phyloP scores from a whole-genome alignment of 2,888 invertebrate species.

The Spodoptera littoralis region DNA sequence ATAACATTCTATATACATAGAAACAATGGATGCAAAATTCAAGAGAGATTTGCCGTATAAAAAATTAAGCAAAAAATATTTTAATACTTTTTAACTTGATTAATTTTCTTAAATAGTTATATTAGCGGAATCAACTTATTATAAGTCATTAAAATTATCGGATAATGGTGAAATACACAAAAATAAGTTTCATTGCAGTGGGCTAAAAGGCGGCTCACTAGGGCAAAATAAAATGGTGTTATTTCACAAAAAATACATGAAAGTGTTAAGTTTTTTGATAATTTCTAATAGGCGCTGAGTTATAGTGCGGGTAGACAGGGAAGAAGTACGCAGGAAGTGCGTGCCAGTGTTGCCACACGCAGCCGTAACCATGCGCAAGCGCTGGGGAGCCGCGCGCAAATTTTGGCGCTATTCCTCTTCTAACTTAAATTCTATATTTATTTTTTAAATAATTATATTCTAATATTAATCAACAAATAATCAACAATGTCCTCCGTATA shows the following conservation, averaged over 20 bases:
- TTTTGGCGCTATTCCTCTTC: constrained; percentile 13
- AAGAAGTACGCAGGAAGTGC: constrained; percentile 76
- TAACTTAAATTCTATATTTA: constrained; percentile 18
- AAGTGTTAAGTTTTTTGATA: constrained; percentile 79
- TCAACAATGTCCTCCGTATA: neutral
- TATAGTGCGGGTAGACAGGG: constrained; percentile 73
- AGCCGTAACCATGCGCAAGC: constrained; percentile 72
- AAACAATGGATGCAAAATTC: constrained; percentile 4
- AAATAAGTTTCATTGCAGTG: constrained; percentile 12
- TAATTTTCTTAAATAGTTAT: constrained; percentile 6
- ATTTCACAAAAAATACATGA: constrained; percentile 70
- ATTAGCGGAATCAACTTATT: constrained; percentile 15
- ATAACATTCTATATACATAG: neutral
- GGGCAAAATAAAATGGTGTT: constrained; percentile 68
- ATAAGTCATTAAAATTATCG: constrained; percentile 28
- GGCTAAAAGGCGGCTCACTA: constrained; percentile 40
- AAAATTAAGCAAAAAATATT: constrained; percentile 24
- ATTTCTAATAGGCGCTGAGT: constrained; percentile 85
- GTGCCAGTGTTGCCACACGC: constrained; percentile 81
- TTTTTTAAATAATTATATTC: constrained; percentile 24
- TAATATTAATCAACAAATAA: constrained; percentile 13
- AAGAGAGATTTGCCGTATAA: constrained; percentile 24
- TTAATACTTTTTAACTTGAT: constrained; percentile 8
- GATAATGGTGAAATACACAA: constrained; percentile 9
- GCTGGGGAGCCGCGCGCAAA: constrained; percentile 34